Evolutionary conservation across 2,113 vertebrate genomes (phyloP).

Genomic region (Alouatta palliata): DNA sequence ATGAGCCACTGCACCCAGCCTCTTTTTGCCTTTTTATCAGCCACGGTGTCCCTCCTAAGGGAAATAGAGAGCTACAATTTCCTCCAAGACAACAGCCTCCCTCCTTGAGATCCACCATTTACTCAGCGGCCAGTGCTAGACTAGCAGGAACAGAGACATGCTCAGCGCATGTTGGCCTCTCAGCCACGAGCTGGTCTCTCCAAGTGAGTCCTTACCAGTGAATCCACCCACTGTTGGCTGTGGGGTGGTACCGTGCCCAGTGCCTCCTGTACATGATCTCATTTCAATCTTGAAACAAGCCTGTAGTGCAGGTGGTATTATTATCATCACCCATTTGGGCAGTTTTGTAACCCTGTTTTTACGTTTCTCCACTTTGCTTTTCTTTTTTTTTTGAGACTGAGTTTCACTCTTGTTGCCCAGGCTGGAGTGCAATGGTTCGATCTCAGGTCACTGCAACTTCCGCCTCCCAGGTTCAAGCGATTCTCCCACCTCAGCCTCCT

Average conservation of each 20-base stretch:
- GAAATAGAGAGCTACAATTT: neutral
- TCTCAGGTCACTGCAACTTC: too few species aligned
- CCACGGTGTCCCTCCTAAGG: neutral
- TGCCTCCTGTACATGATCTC: neutral
- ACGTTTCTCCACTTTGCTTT: neutral
- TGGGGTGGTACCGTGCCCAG: accelerated
- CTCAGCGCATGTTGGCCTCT: neutral
- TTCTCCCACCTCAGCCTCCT: too few species aligned
- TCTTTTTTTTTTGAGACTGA: too few species aligned
- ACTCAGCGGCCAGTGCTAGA: neutral
- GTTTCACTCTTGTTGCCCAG: too few species aligned
- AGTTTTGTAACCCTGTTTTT: neutral
- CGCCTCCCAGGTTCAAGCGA: too few species aligned
- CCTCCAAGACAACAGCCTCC: neutral
- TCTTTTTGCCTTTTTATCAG: neutral
- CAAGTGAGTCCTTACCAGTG: neutral
- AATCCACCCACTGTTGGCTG: accelerated
- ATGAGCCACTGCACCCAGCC: too few species aligned
- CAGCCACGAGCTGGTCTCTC: neutral
- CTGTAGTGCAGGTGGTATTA: neutral
- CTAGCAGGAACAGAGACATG: neutral
- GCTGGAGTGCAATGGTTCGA: too few species aligned
- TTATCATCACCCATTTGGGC: neutral
- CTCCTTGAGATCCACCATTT: neutral
- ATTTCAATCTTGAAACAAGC: neutral